Evolutionary conservation across 64 coral and sea anemone genomes (phyloP), one percentile per base, ranked within the genome.

Genomic region (Trachythela sp.): DNA sequence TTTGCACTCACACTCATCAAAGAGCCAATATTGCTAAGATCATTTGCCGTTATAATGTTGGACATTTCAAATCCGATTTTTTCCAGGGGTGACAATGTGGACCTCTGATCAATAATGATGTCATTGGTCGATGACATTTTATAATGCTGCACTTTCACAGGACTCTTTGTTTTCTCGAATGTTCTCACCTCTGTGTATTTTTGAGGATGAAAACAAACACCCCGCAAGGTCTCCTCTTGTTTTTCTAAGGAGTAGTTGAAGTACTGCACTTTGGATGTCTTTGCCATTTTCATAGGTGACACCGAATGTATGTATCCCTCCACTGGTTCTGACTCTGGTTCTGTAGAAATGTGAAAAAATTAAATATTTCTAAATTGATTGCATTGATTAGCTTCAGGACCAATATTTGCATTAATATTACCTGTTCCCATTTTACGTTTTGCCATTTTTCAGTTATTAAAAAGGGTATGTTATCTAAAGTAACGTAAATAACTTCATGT

Each of bases 261-360:
- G 40, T 41, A 48, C 39, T 64, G 54, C 54, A 58, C 58, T 58
- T 56, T 87, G 3, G 54, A 67, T 58, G 56, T 64, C 49, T 87
- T 59, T 87, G 86, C 2, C 20, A 50, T 87, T 40, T 67, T 87
- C 52, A 87, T 40, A 48, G 50, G 86, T 58, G 86, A 59, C 39
- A 87, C 86, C n/a, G 86, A 87, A 56, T 87, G 86, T 87, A 34
- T 87, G 51, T 86, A 86, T 41, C 85, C 85, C 48, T 86, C 85
- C 15, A 86, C 9, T 86, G 22, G 45, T 22, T 48, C 85, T 86
- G 22, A 24, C 7, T 48, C 85, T 48, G 14, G 85, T 52, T 49
- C 85, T 86, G 85, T 29, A 52, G 11, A 45, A 45, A 6, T 45
- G 11, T 6, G 11, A 6, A 45, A 45, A 45, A 45, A 45, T 6